Conservation (phyloP, 1,140 invertebrate species). For the Zeugodacus cucurbitae region DNA sequence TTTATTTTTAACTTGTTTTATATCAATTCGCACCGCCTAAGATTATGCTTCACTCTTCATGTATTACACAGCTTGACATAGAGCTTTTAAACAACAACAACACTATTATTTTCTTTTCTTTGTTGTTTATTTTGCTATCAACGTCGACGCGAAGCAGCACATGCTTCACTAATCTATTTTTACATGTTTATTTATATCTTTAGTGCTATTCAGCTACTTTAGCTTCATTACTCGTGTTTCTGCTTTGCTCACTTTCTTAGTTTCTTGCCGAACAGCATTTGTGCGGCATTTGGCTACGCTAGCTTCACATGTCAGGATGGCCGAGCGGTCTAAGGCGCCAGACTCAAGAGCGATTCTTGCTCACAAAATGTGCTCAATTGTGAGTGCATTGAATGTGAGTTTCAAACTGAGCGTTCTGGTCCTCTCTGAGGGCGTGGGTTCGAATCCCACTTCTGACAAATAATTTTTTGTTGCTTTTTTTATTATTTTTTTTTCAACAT, state of each 20-base stretch:
- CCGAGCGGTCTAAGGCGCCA: constrained; percentile 73
- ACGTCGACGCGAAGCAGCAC: not conserved
- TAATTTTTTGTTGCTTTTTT: constrained; percentile 67
- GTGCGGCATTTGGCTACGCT: not conserved
- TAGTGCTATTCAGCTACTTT: not conserved
- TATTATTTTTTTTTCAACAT: not conserved
- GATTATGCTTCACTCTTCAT: too few relatives aligned
- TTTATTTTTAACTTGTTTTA: too few relatives aligned
- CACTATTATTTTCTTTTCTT: too few relatives aligned
- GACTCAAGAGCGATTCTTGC: constrained; percentile 68
- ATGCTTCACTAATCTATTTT: not conserved
- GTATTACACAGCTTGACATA: too few relatives aligned
- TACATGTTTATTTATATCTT: not conserved
- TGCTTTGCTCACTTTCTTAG: not conserved
- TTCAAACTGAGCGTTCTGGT: constrained; percentile 74
- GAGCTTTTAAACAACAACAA: too few relatives aligned
- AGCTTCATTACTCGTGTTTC: not conserved
- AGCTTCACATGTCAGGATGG: constrained; percentile 68
- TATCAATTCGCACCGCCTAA: too few relatives aligned
- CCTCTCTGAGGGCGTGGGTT: constrained; percentile 88
- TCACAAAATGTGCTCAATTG: constrained; percentile 41
- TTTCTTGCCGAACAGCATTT: not conserved
- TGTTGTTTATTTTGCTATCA: not conserved
- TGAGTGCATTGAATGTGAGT: not conserved
- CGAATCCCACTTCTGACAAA: constrained; percentile 88